phyloP scores from a whole-genome alignment of 2,888 invertebrate species.

The Dyspetes luteomarginatus region DNA sequence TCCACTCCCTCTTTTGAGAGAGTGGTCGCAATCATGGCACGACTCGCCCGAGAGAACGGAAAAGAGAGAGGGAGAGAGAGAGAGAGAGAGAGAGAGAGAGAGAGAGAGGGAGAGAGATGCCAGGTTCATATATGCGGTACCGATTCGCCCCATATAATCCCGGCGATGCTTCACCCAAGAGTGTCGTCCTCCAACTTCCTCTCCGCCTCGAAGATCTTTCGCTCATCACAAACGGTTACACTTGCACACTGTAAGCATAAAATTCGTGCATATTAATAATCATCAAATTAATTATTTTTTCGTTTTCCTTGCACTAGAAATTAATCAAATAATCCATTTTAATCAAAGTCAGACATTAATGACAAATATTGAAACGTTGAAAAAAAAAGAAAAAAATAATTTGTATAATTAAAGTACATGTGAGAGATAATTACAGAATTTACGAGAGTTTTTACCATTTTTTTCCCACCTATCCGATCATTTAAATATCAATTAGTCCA shows the following conservation, averaged over 20 bases:
- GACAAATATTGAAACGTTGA: too few relatives aligned
- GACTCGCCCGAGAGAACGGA: conserved; percentile 16
- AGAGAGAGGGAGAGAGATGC: conserved; percentile 54
- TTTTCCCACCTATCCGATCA: too few relatives aligned
- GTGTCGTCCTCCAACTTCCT: conserved; percentile 67
- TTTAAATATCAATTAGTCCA: too few relatives aligned
- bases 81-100: conserved; percentile 60
- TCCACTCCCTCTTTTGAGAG: conserved; percentile 2
- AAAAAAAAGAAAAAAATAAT: neutral
- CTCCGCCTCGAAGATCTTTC: conserved; percentile 76
- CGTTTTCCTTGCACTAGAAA: neutral
- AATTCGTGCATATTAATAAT: conserved; percentile 28
- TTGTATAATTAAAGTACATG: neutral
- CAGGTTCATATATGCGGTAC: conserved; percentile 59
- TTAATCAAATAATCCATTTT: neutral
- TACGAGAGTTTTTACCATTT: too few relatives aligned
- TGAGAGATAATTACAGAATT: too few relatives aligned
- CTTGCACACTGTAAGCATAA: conserved; percentile 21
- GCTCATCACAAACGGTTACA: conserved; percentile 32
- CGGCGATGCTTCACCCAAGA: conserved; percentile 80
- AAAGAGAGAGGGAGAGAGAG: conserved; percentile 60
- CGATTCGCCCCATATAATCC: conserved; percentile 83
- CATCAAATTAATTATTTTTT: conserved; percentile 15
- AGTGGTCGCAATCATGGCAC: conserved; percentile 4
- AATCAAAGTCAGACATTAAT: too few relatives aligned